A percentile compares a stretch with the other conserved stretches of the same genome.
Evolutionary conservation across 2,888 invertebrate species (phyloP).

Genomic region (Dusona sp.): DNA sequence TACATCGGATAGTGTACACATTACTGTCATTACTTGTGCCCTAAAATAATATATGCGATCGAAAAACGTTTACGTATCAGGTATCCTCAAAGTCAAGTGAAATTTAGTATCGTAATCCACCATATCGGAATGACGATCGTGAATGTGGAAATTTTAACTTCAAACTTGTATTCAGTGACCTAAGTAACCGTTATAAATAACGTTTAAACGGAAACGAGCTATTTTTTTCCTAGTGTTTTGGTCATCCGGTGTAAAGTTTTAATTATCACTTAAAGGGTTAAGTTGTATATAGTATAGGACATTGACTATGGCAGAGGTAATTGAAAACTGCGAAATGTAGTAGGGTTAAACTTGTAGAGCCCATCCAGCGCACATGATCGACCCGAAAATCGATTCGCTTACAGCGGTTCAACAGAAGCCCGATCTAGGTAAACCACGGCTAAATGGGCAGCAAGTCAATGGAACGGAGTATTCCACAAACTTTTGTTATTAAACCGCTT

Average conservation of each 20-base stretch:
- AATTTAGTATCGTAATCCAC: background rate
- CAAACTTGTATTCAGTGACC: background rate
- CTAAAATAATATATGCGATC: background rate
- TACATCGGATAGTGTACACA: background rate
- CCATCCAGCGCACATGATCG: conserved; percentile 42
- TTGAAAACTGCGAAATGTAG: conserved; percentile 40
- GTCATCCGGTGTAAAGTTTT: background rate
- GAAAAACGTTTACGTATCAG: background rate
- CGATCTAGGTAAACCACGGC: conserved; percentile 20
- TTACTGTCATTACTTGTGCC: background rate
- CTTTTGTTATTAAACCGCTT: background rate
- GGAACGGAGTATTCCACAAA: background rate
- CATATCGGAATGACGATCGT: background rate
- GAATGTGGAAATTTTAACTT: background rate
- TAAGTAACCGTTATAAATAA: background rate
- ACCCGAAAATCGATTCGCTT: conserved; percentile 46
- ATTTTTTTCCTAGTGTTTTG: background rate
- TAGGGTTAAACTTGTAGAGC: conserved; percentile 32
- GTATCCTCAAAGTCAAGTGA: background rate
- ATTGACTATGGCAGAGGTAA: conserved; percentile 8
- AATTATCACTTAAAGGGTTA: background rate
- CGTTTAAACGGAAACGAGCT: background rate
- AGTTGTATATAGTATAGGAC: background rate
- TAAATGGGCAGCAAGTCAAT: background rate
- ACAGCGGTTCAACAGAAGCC: conserved; percentile 29